A percentile compares a stretch with the other conserved stretches of the same genome.
These are phyloP conservation scores for Propithecus deckenii DNA, from an alignment of 2,797 vertebrate species.

Conservation along the genomic window DNA sequence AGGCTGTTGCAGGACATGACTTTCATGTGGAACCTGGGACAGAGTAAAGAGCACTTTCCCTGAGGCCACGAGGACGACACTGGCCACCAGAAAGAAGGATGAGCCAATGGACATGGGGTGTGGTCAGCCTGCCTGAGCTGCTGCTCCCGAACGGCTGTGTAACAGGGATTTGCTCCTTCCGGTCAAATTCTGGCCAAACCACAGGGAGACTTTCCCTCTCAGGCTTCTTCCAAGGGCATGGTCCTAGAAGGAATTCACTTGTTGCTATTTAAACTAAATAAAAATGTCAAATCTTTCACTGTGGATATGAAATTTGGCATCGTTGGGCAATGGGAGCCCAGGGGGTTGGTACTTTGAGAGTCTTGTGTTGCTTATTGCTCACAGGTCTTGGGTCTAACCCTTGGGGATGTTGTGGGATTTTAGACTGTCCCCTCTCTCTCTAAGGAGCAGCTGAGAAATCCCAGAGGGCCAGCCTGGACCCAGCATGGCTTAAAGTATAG, in stretches of 20 bases:
- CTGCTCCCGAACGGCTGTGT: background rate
- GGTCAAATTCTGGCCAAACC: background rate
- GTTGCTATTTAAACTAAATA: background rate
- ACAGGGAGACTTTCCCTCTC: background rate
- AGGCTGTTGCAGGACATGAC: background rate
- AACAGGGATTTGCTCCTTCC: background rate
- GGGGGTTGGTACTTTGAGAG: background rate
- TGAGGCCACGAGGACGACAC: fast-evolving
- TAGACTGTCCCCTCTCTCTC: background rate
- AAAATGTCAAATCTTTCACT: background rate
- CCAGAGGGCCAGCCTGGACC: background rate
- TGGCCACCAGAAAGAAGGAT: background rate
- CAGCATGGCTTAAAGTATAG: background rate
- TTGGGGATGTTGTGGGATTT: background rate
- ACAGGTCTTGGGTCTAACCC: background rate
- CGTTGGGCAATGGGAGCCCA: background rate
- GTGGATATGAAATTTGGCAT: background rate
- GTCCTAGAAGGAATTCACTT: background rate
- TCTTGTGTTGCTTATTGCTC: background rate
- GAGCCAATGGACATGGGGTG: background rate
- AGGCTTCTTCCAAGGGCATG: background rate
- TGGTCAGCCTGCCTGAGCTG: background rate
- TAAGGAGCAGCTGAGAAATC: background rate
- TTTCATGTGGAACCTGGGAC: background rate
- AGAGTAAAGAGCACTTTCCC: background rate